A percentile compares a stretch with the other conserved stretches of the same genome.
Evolutionary conservation across 1,140 invertebrate species (phyloP).

Genomic region (Cotesia chilonis): DNA sequence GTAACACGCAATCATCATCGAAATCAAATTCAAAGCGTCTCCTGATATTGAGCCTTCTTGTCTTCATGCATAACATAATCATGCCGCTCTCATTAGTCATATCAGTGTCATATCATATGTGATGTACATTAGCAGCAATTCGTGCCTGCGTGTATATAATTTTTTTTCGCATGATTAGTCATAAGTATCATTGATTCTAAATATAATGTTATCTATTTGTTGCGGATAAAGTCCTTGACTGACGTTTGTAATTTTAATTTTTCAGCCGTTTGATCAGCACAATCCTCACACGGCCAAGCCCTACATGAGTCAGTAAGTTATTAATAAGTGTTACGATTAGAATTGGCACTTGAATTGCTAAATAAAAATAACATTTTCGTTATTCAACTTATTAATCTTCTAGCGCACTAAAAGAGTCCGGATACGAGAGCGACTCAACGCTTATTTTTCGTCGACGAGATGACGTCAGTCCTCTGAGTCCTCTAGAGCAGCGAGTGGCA

Average conservation of each 20-base stretch:
- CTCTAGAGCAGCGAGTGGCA: slow-evolving; percentile 79
- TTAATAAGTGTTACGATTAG: slow-evolving; percentile 14
- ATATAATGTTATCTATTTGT: slow-evolving; percentile 18
- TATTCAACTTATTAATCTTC: slow-evolving; percentile 35
- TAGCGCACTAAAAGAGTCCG: slow-evolving; percentile 86
- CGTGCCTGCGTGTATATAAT: background rate
- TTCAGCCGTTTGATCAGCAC: slow-evolving; percentile 64
- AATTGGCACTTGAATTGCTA: background rate
- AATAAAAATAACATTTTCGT: background rate
- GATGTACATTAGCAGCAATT: background rate
- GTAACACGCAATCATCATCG: background rate
- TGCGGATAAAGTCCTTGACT: slow-evolving; percentile 7
- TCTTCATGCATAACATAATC: too few species aligned
- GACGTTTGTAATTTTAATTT: slow-evolving; percentile 17
- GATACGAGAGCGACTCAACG: slow-evolving; percentile 90
- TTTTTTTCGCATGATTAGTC: background rate
- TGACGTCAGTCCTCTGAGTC: slow-evolving; percentile 75
- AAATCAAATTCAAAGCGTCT: background rate
- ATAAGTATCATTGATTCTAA: background rate
- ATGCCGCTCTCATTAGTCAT: too few species aligned
- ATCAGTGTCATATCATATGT: too few species aligned
- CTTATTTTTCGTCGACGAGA: slow-evolving; percentile 81
- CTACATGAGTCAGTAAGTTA: slow-evolving; percentile 77
- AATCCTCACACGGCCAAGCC: slow-evolving; percentile 66
- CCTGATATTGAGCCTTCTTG: too few species aligned